Base-by-base conservation (phyloP, 92 coral and sea anemone species). In the Actinernus sp. region DNA sequence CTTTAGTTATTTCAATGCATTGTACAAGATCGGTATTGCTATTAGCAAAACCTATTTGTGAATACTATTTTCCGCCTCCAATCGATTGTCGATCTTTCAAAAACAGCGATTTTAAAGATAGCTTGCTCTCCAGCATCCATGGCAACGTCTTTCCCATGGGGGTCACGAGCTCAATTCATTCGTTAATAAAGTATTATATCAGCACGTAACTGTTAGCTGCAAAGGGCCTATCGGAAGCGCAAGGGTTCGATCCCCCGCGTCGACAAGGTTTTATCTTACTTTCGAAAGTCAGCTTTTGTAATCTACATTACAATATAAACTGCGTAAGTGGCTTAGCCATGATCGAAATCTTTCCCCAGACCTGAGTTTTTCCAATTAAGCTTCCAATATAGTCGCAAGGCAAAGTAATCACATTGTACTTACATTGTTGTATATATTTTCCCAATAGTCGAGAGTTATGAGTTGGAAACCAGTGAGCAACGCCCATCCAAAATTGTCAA, bases 401-500 rank as follows among this genome's bases (percentile, higher is more conserved):
- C 21, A 5, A 20, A 22, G 22, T 34, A 14, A 34, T 14, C 41
- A 6, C 14, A 34, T 34, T 6, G 45, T 45, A 69, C 97, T 86
- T 37, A 93, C 98, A 28, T 90, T 82, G 58, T 93, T 93, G 71
- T 93, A 93, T 31, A 93, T 90, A 62, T 93, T 80, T 49, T 93
- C 98, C 98, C 98, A 93, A 70, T 79, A 93, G 78, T 93, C 98
- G 34, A 93, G 60, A 6, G 98, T 87, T 32, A 93, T 88, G 4
- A 93, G 93, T 64, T 93, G 98, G 31, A 93, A 91, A 23, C 95
- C 67, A 21, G 97, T 79, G 43, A 93, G 58, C 16, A 87, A 67
- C 18, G 98, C 98, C 98, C 98, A 93, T 23, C 98, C 98, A 56
- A 93, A 78, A 41, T 93, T 81, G 67, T 93, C 98, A 70, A 93